Percentiles rank a stretch among this genome's conserved stretches.
Conservation (phyloP, 2,113 vertebrate species). For the Nymphicus hollandicus region DNA sequence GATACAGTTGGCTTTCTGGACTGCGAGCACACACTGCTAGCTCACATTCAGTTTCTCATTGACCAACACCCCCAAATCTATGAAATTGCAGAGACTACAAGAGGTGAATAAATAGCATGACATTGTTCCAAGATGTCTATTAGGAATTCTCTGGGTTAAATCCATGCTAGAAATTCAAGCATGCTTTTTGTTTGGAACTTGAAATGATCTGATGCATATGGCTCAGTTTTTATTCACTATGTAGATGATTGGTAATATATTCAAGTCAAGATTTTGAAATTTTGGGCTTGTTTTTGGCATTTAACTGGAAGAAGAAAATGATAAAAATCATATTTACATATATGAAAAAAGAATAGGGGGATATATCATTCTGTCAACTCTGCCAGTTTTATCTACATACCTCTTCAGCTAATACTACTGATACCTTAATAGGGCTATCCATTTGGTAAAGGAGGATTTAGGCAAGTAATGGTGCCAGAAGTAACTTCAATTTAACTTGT, state of each 20-base stretch:
- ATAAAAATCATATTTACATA: background rate
- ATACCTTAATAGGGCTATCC: background rate
- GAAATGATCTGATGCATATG: background rate
- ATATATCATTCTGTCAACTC: background rate
- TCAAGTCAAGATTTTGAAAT: background rate
- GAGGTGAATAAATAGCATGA: background rate
- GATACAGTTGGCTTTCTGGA: too few relatives aligned
- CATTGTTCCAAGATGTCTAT: background rate
- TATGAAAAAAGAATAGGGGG: background rate
- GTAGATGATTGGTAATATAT: background rate
- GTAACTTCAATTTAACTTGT: background rate
- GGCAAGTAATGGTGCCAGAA: background rate
- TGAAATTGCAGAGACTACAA: background rate
- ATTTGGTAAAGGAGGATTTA: background rate
- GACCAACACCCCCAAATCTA: too few relatives aligned
- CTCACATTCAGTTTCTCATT: too few relatives aligned
- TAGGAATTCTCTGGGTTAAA: background rate
- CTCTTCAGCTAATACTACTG: background rate
- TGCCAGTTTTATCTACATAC: background rate
- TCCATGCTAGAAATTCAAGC: background rate
- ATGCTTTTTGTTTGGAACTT: background rate
- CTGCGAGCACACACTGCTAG: too few relatives aligned
- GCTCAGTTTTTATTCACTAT: background rate
- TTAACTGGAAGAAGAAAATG: background rate
- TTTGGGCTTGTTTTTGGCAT: background rate